phyloP scores from a whole-genome alignment of 1,140 invertebrate species.

The Hermetia illucens region DNA sequence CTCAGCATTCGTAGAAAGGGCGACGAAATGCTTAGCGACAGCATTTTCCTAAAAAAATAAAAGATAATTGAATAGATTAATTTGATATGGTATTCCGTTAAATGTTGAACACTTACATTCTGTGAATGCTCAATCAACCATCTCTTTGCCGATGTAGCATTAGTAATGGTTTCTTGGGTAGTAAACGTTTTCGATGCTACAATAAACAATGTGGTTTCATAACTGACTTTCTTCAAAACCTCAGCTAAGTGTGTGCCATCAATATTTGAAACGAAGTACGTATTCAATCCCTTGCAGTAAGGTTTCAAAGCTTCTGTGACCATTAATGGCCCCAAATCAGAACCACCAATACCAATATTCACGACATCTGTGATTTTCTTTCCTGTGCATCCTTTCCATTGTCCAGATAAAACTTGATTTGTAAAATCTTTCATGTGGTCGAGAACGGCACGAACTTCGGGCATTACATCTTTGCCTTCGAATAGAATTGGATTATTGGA shows the following conservation, averaged over 20 bases:
- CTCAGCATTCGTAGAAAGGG: conserved; percentile 84
- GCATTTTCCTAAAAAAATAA: conserved; percentile 45
- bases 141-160: conserved; percentile 89
- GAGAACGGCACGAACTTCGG: conserved; percentile 82
- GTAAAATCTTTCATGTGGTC: conserved; percentile 92
- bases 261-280: conserved; percentile 98
- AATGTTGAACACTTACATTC: conserved; percentile 72
- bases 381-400: conserved; percentile 72
- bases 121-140: conserved; percentile 85
- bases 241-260: conserved; percentile 97
- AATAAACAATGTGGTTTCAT: conserved; percentile 93
- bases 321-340: conserved; percentile 97
- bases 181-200: conserved; percentile 99
- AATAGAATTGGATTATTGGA: conserved; percentile 64
- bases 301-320: conserved; percentile 95
- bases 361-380: conserved; percentile 95
- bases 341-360: conserved; percentile 99
- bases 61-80: conserved; percentile 5
- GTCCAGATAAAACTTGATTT: conserved; percentile 49
- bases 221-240: conserved; percentile 77
- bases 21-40: conserved; percentile 96
- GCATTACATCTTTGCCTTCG: conserved; percentile 87
- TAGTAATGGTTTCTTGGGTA: conserved; percentile 99
- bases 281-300: conserved; percentile 73
- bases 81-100: conserved; percentile 7